Percentiles rank a stretch among this genome's conserved stretches.
phyloP scores from a whole-genome alignment of 2,888 invertebrate species.

The Hybos culiciformis region DNA sequence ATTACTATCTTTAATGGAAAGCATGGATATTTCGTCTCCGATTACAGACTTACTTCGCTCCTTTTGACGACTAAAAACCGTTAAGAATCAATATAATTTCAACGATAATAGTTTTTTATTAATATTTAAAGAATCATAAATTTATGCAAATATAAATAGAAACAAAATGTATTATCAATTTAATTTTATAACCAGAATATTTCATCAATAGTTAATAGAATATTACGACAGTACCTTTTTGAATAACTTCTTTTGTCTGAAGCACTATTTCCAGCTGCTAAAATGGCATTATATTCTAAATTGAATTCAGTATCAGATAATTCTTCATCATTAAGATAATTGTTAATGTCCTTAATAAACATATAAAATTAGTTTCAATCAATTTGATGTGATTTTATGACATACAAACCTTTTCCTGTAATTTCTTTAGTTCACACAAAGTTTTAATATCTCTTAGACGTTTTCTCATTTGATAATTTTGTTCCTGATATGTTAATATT shows the following conservation, averaged over 20 bases:
- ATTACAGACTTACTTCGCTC: conserved; percentile 56
- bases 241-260: conserved; percentile 39
- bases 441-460: conserved; percentile 60
- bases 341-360: conserved; percentile 9
- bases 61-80: conserved; percentile 23
- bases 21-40: conserved; percentile 43
- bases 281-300: conserved; percentile 43
- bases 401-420: conserved; percentile 37
- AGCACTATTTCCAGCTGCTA: conserved; percentile 41
- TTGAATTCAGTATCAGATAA: conserved; percentile 45
- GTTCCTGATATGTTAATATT: conserved; percentile 54
- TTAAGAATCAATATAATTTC: neutral
- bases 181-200: neutral
- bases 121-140: conserved; percentile 9
- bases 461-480: conserved; percentile 53
- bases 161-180: too few relatives aligned
- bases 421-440: conserved; percentile 48
- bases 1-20: conserved; percentile 27
- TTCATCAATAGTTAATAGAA: conserved; percentile 7
- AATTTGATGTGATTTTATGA: conserved; percentile 5
- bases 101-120: neutral
- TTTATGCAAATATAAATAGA: conserved; percentile 16
- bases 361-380: conserved; percentile 9
- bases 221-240: conserved; percentile 22
- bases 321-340: conserved; percentile 22